These are phyloP conservation scores for Drosophila orosa DNA, from an alignment of 1,140 invertebrate species.

Conservation along the genomic window DNA sequence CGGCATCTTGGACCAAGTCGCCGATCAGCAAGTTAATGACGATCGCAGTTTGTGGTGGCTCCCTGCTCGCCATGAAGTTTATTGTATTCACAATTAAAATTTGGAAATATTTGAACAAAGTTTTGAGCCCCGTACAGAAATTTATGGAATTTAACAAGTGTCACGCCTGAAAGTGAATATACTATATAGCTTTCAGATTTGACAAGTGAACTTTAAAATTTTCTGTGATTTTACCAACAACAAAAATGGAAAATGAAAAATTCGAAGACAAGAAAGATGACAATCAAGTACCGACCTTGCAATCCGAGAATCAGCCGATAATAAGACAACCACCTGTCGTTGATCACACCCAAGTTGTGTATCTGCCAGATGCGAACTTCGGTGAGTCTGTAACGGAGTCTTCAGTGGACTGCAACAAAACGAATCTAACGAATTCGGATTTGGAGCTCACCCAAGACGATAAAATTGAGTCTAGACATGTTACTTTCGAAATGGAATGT, in stretches of 20 bases:
- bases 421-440: background rate
- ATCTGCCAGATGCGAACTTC: slow-evolving; percentile 54
- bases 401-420: background rate
- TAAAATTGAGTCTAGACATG: background rate
- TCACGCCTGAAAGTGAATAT: slow-evolving; percentile 12
- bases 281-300: background rate
- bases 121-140: slow-evolving; percentile 8
- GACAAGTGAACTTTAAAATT: slow-evolving; percentile 12
- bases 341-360: slow-evolving; percentile 25
- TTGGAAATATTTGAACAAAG: slow-evolving; percentile 44
- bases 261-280: background rate
- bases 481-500: slow-evolving; percentile 11
- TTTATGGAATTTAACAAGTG: slow-evolving; percentile 23
- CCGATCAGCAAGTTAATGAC: slow-evolving; percentile 58
- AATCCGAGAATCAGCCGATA: slow-evolving; percentile 1
- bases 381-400: slow-evolving; percentile 57
- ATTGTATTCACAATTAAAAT: slow-evolving; percentile 36
- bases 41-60: slow-evolving; percentile 36
- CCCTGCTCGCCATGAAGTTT: slow-evolving; percentile 57
- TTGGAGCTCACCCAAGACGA: background rate
- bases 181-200: slow-evolving; percentile 4
- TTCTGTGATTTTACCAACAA: slow-evolving; percentile 13
- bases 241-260: slow-evolving; percentile 13
- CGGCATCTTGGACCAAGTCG: slow-evolving; percentile 61
- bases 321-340: background rate